Evolutionary conservation across 2,888 invertebrate species (phyloP), one percentile per base, ranked within the genome.

Genomic region (Cylindroiulus punctatus): DNA sequence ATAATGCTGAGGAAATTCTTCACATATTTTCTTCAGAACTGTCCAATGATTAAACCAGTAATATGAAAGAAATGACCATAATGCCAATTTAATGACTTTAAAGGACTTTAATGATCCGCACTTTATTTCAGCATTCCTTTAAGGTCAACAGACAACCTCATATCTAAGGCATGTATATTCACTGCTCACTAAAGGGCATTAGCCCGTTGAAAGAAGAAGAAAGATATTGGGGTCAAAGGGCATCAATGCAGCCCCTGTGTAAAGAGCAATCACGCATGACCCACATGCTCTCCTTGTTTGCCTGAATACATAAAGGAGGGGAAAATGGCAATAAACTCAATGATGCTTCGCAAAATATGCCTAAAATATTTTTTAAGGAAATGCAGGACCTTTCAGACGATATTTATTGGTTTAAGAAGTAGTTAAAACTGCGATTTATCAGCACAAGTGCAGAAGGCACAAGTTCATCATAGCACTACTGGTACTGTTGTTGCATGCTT

Each of bases 221-320:
- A 65, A 65, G 65, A 65, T 65, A 65, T 22, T 19, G 52, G 65
- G 65, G 65, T 65, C 65, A 65, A 65, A 65, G 65, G 65, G 22
- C 8, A 7, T 10, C 22, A 65, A 22, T 26, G 8, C 26, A 22
- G 26, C 65, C 65, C 44, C 26, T 7, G 22, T 26, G 8, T 8
- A 4, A 8, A 65, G 65, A 26, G 65, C 65, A 65, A 65, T 65
- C 65, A 65, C 26, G 65, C 65, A 26, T 65, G 65, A 65, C 22
- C 26, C 17, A 19, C 22, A 8, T 19, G 52, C n/a, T 4, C 19
- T 52, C 19, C 1, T 4, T n/a, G 52, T 52, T 52, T 52, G 52
- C n/a, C n/a, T 19, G 52, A 52, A 52, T 44, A 44, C 44, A 44
- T 12, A 52, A 52, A 44, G 44, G 44, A 44, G 44, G 44, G 14